Evolutionary conservation across 2,888 invertebrate genomes (phyloP), one percentile per base, ranked within the genome.

Genomic region (Eupithecia vulgata): DNA sequence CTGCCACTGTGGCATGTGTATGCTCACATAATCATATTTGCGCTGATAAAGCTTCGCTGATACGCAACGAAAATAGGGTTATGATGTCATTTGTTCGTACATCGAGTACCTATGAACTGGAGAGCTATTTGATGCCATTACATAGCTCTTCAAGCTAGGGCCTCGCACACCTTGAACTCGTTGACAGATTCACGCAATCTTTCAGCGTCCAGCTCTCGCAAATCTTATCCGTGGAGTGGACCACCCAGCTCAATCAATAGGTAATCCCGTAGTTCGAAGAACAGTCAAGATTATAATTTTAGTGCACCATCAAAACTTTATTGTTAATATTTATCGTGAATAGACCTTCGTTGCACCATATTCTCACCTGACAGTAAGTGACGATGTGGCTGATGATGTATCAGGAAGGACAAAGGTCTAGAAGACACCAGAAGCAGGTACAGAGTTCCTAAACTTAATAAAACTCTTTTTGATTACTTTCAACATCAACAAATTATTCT

Each of bases 21-120:
- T 65, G 30, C 61, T 75, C 40, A 68, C 42, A 57, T 68, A 70
- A 70, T 72, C 52, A 61, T 72, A 69, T 71, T 75, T 74, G 48
- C 74, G 65, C 68, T 72, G 64, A 77, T 75, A 77, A n/a, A 42
- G 57, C 25, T 68, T 52, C 62, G 67, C 71, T 59, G 71, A 73
- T 76, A 71, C 17, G 62, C 42, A 30, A 71, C n/a, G 42, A 64
- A 40, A n/a, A 42, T 67, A 71, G 45, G 65, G 68, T 52, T 59
- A 61, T 75, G 67, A 57, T 69, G 72, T 67, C 71, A 73, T 71
- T 67, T 73, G 64, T 48, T 64, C 35, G 12, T 64, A 57, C 57
- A 57, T 25, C 25, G 25, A 12, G 57, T 57, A 13, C 21, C 13
- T 57, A 57, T 52, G 57, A 57, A 57, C 25, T 57, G 57, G 57